Percentiles rank a stretch among this genome's conserved stretches.
These are phyloP conservation scores for Phrynocephalus vlangalii DNA, from an alignment of 2,797 vertebrate species.

Conservation along the genomic window DNA sequence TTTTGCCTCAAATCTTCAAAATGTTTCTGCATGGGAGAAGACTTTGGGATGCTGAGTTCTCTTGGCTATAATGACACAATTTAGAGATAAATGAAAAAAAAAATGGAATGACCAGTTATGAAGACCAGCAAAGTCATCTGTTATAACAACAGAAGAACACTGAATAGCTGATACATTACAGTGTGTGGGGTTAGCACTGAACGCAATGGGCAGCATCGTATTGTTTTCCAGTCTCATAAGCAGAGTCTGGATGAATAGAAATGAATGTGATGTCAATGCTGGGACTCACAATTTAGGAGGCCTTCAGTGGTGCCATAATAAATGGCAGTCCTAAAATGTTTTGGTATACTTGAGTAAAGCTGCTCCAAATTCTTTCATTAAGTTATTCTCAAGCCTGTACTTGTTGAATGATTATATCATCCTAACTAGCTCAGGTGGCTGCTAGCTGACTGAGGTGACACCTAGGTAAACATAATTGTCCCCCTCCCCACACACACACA, in stretches of 20 bases:
- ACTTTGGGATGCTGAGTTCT: not conserved
- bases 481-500: too few species aligned
- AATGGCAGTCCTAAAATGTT: not conserved
- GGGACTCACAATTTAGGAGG: not conserved
- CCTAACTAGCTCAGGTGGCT: too few species aligned
- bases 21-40: not conserved
- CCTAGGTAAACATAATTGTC: too few species aligned
- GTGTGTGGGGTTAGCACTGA: not conserved
- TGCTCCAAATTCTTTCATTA: too few species aligned
- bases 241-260: not conserved
- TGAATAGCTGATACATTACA: not conserved
- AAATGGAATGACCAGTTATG: not conserved
- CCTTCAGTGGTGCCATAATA: not conserved
- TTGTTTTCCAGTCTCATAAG: not conserved
- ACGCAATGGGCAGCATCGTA: too few species aligned
- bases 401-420: too few species aligned
- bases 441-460: too few species aligned
- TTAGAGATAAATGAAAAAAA: slow-evolving; percentile 23
- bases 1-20: slow-evolving; percentile 19
- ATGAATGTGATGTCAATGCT: not conserved
- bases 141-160: not conserved
- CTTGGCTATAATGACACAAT: slow-evolving; percentile 17
- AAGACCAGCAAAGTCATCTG: slow-evolving; percentile 3
- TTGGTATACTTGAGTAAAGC: not conserved
- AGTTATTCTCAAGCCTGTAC: too few species aligned